Evolutionary conservation across 2,113 vertebrate species (phyloP).

Genomic region (Labeo rohita): DNA sequence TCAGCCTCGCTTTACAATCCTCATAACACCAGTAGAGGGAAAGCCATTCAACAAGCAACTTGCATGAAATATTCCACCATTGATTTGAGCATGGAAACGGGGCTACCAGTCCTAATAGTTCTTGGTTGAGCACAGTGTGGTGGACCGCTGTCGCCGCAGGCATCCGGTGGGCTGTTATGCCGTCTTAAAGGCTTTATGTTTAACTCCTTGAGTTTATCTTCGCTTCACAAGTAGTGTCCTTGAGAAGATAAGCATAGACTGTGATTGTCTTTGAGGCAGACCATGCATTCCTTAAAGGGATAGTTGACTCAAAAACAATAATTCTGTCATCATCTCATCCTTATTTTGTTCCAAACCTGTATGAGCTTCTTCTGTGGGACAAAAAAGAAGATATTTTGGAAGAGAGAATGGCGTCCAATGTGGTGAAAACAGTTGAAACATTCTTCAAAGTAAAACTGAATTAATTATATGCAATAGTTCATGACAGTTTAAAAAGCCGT

Average conservation of each 20-base stretch:
- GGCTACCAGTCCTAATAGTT: slow-evolving; percentile 4
- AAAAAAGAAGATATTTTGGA: background rate
- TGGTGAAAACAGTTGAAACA: background rate
- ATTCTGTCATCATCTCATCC: background rate
- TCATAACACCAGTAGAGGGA: slow-evolving; percentile 17
- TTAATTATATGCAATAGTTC: background rate
- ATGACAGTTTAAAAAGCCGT: background rate
- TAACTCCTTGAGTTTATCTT: slow-evolving; percentile 24
- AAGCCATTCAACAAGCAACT: background rate
- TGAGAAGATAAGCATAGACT: slow-evolving; percentile 11
- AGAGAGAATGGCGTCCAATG: background rate
- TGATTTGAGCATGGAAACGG: background rate
- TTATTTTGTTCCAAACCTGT: background rate
- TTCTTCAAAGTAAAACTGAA: background rate
- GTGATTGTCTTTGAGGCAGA: background rate
- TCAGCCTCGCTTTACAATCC: slow-evolving; percentile 15
- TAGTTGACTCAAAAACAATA: background rate
- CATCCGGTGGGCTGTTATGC: background rate
- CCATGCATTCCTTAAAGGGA: background rate
- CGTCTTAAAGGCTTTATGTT: background rate
- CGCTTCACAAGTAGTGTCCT: slow-evolving; percentile 14
- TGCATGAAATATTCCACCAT: background rate
- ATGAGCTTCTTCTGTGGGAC: background rate
- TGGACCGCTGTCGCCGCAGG: background rate
- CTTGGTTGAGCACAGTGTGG: background rate